Conservation (phyloP, 92 coral and sea anemone species). For the Zoanthus gigantus region DNA sequence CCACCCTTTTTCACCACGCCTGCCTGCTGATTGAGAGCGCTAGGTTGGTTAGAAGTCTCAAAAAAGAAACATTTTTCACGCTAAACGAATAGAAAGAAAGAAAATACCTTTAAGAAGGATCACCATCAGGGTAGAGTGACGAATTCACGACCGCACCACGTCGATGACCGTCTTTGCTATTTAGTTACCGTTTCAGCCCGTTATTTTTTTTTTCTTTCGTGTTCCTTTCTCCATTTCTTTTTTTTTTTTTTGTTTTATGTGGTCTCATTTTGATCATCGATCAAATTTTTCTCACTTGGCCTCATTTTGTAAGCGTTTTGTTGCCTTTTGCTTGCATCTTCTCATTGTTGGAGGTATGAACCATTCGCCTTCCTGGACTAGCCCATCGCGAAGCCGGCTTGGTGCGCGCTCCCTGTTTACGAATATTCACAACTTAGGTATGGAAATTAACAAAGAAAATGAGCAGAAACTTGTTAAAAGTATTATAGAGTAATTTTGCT, state of each 20-base stretch:
- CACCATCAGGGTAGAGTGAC: neutral
- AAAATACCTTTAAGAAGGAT: neutral
- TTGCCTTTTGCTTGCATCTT: neutral
- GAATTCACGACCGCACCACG: neutral
- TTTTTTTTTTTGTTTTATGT: too few relatives aligned
- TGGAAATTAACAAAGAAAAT: too few relatives aligned
- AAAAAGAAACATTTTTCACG: neutral
- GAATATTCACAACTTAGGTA: too few relatives aligned
- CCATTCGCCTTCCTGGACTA: too few relatives aligned
- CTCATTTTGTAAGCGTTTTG: neutral
- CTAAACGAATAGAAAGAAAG: neutral
- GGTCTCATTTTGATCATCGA: neutral
- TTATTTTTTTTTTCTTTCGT: neutral
- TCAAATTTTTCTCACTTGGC: neutral
- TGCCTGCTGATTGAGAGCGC: slow-evolving; percentile 18
- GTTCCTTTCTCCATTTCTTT: neutral
- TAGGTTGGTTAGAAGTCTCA: slow-evolving; percentile 7
- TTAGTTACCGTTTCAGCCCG: neutral
- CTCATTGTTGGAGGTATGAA: neutral
- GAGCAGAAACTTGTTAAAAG: too few relatives aligned
- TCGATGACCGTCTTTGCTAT: neutral
- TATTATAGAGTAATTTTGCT: too few relatives aligned
- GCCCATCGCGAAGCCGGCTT: too few relatives aligned
- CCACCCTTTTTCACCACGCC: neutral
- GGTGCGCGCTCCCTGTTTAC: too few relatives aligned